Evolutionary conservation across 1,140 invertebrate species (phyloP).

Genomic region (Sycophaga agraensis): DNA sequence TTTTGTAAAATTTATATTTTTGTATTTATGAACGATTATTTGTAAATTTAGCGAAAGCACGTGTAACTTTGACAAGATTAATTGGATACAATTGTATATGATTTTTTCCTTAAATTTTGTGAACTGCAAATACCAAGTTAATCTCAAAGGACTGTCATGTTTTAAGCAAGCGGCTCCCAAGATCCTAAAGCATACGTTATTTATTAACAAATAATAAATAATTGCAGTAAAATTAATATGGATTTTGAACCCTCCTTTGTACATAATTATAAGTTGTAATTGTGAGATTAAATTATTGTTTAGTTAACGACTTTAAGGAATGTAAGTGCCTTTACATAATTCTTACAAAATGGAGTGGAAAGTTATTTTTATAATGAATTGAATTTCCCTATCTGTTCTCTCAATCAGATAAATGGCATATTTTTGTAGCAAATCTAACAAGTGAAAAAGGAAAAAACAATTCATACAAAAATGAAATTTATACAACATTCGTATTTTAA

Average conservation of each 20-base stretch:
- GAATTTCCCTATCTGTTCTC: too few relatives aligned
- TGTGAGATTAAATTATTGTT: slow-evolving; percentile 24
- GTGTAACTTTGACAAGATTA: too few relatives aligned
- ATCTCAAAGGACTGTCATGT: not conserved
- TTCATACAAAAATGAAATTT: too few relatives aligned
- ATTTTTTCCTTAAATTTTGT: not conserved
- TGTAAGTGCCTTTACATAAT: too few relatives aligned
- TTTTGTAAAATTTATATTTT: not conserved
- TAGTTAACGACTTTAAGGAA: not conserved
- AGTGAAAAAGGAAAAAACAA: too few relatives aligned
- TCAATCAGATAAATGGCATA: too few relatives aligned
- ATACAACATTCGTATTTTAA: too few relatives aligned
- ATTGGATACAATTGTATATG: not conserved
- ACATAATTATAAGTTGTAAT: slow-evolving; percentile 16
- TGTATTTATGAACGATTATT: too few relatives aligned
- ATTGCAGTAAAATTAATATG: not conserved
- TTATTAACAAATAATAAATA: not conserved
- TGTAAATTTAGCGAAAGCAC: too few relatives aligned
- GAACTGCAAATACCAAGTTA: not conserved
- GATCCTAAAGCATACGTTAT: not conserved
- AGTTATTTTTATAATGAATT: too few relatives aligned
- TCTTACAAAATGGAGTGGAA: too few relatives aligned
- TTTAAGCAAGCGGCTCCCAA: not conserved
- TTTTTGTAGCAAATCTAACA: too few relatives aligned
- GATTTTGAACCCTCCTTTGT: slow-evolving; percentile 8